Percentiles rank a stretch among this genome's conserved stretches.
phyloP scores from a whole-genome alignment of 1,140 invertebrate species.

The Dysdera silvatica region DNA sequence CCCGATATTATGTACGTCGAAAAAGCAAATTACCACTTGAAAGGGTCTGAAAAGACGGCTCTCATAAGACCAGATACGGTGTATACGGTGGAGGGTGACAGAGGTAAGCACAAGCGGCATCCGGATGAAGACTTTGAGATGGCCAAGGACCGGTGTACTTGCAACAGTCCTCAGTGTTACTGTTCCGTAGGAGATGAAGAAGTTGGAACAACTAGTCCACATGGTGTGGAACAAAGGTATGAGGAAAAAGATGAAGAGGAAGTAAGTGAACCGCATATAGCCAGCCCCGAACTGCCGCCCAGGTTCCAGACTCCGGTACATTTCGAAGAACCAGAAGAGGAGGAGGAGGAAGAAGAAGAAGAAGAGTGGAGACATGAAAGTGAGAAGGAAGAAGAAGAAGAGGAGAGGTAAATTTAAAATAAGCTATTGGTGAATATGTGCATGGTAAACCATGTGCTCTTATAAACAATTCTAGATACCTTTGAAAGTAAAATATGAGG shows the following conservation, averaged over 20 bases:
- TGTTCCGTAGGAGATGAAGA: slow-evolving; percentile 16
- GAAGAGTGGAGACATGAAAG: no score
- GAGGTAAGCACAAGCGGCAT: background rate
- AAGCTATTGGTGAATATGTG: no score
- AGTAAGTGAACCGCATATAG: no score
- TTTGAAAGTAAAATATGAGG: no score
- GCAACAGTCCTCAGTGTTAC: slow-evolving; percentile 8
- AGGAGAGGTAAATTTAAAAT: no score
- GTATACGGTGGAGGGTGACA: slow-evolving; percentile 15
- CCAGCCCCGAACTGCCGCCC: slow-evolving; percentile 3
- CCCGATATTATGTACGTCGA: slow-evolving; percentile 7
- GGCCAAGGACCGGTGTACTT: background rate
- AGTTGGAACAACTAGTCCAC: background rate
- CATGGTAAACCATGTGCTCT: no score
- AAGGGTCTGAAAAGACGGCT: slow-evolving; percentile 19
- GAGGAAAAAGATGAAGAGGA: slow-evolving; percentile 16
- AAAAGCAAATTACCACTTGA: slow-evolving; percentile 7
- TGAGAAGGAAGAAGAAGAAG: no score
- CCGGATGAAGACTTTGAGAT: background rate
- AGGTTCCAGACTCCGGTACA: slow-evolving; percentile 14
- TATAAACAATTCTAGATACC: no score
- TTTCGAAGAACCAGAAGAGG: slow-evolving; percentile 11
- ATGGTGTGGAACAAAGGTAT: background rate
- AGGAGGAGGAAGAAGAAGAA: no score
- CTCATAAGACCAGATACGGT: background rate